Evolutionary conservation across 2,113 vertebrate genomes (phyloP).

Genomic region (Alces alces): DNA sequence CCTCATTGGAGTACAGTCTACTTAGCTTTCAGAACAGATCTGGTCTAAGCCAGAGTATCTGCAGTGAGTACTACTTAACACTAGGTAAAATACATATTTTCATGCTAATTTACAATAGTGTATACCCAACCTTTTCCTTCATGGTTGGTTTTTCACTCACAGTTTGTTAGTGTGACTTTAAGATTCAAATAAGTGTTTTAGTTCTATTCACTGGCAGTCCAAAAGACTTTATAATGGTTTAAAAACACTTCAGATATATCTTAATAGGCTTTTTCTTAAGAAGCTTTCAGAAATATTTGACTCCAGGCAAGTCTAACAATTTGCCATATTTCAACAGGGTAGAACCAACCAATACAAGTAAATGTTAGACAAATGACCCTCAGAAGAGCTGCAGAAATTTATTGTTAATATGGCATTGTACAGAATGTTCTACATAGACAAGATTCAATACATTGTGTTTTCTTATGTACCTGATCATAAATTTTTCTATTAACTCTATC

Average conservation of each 20-base stretch:
- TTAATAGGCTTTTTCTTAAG: background rate
- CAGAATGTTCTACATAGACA: background rate
- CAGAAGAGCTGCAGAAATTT: background rate
- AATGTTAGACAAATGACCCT: background rate
- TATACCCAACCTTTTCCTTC: background rate
- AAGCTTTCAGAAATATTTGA: background rate
- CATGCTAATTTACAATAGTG: background rate
- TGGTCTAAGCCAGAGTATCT: background rate
- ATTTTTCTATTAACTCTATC: background rate
- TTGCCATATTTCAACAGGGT: background rate
- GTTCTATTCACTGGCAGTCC: background rate
- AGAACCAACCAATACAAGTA: background rate
- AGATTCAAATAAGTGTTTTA: slow-evolving; percentile 30
- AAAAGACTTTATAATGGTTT: background rate
- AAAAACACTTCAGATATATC: slow-evolving; percentile 1
- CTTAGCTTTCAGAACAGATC: slow-evolving; percentile 17
- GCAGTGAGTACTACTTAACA: background rate
- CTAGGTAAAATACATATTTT: slow-evolving; percentile 16
- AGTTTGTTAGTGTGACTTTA: background rate
- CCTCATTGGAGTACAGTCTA: background rate
- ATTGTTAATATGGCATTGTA: background rate
- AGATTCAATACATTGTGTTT: background rate
- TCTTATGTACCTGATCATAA: background rate
- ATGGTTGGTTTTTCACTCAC: background rate
- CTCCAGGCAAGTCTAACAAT: background rate